phyloP scores from a whole-genome alignment of 2,797 vertebrate genomes.

The Phylloscopus collybita region DNA sequence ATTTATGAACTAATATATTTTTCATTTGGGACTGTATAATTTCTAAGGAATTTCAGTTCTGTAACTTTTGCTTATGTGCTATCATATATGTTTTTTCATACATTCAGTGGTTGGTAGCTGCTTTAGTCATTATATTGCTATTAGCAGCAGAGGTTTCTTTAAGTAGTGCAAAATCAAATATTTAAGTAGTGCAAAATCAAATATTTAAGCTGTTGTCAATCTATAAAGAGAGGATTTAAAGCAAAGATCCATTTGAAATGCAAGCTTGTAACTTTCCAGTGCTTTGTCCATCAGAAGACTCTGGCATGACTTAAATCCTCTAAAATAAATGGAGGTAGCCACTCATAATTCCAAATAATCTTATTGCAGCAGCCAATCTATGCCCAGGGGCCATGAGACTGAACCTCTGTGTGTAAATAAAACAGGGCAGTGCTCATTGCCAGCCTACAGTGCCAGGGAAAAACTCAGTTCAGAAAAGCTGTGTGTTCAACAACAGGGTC shows the following conservation, averaged over 20 bases:
- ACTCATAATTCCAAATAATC: neutral
- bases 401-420: neutral
- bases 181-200: neutral
- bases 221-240: neutral
- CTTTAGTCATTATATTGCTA: neutral
- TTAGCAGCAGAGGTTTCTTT: neutral
- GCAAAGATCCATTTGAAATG: neutral
- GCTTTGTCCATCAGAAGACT: neutral
- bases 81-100: neutral
- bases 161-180: too few species aligned
- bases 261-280: neutral
- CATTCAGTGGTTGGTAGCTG: neutral
- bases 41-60: neutral
- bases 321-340: neutral
- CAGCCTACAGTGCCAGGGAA: neutral
- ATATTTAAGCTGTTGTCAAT: neutral
- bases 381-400: accelerated
- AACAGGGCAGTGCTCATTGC: neutral
- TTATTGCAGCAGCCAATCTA: neutral
- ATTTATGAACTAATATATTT: neutral
- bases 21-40: neutral
- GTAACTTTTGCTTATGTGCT: neutral
- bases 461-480: accelerated
- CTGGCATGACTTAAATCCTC: neutral
- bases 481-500: neutral